Conservation (phyloP, 2,797 vertebrate species). For the Cottoperca gobio region DNA sequence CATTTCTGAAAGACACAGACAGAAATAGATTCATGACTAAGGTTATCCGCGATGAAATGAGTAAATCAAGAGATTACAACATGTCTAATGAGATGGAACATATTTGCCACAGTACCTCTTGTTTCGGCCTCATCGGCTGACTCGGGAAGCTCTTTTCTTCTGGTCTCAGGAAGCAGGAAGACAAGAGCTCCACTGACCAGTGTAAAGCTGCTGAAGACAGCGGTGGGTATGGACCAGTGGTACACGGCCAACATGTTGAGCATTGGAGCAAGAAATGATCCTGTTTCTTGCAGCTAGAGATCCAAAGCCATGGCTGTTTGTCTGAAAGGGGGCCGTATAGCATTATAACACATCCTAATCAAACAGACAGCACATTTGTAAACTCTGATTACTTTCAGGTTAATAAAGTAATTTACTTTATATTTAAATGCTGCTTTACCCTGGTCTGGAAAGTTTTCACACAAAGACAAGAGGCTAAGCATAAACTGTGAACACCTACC, state of each 20-base stretch:
- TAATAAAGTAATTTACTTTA: too few relatives aligned
- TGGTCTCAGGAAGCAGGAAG: conserved; percentile 86
- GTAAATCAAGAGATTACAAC: background rate
- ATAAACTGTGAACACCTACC: conserved; percentile 20
- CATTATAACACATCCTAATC: background rate
- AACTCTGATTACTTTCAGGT: too few relatives aligned
- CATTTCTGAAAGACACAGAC: conserved; percentile 13
- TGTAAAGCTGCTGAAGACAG: conserved; percentile 76
- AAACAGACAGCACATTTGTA: too few relatives aligned
- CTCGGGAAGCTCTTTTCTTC: conserved; percentile 76
- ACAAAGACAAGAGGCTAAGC: background rate
- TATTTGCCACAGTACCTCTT: conserved; percentile 46
- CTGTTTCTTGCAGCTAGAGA: conserved; percentile 65
- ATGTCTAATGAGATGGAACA: background rate
- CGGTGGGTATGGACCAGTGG: conserved; percentile 76
- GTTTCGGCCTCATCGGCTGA: conserved; percentile 37
- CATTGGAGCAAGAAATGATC: conserved; percentile 81
- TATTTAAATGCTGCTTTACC: background rate
- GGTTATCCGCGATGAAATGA: background rate
- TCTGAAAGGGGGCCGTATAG: conserved; percentile 23
- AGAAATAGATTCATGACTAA: background rate
- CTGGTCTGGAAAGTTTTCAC: background rate
- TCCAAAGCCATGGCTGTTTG: conserved; percentile 85
- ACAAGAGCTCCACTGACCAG: conserved; percentile 75
- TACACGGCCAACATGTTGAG: conserved; percentile 79